These are phyloP conservation scores for Periparus ater DNA, from an alignment of 2,797 vertebrate species.

Conservation along the genomic window DNA sequence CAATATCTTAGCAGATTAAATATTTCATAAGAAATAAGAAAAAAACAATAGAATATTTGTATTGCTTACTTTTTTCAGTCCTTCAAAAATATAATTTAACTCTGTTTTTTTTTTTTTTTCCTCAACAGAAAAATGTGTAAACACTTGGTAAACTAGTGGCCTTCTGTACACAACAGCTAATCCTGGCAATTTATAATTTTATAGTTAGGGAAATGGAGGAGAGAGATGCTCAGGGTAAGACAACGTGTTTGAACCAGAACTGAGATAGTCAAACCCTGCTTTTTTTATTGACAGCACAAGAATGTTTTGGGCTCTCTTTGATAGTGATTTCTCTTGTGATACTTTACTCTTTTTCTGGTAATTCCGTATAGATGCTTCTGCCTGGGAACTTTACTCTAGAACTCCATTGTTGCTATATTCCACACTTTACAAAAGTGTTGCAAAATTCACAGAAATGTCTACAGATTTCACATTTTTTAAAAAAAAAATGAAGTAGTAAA, in stretches of 20 bases:
- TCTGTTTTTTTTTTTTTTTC: neutral
- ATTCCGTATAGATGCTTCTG: neutral
- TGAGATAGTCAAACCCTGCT: neutral
- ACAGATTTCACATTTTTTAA: neutral
- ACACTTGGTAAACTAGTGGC: neutral
- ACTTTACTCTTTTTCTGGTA: neutral
- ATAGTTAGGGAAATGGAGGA: neutral
- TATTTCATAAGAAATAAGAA: conserved; percentile 14
- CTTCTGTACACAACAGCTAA: neutral
- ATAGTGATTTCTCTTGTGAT: neutral
- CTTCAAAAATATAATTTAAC: neutral
- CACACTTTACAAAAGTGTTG: neutral
- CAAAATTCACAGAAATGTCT: neutral
- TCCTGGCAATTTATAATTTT: neutral
- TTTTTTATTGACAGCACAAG: neutral
- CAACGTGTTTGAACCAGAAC: neutral
- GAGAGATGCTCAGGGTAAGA: neutral
- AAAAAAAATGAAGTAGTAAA: neutral
- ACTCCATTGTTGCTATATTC: neutral
- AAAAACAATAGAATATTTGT: neutral
- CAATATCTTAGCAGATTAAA: neutral
- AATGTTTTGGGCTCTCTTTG: neutral
- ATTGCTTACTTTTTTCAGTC: neutral
- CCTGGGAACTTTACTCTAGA: neutral
- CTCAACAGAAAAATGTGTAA: neutral